A percentile compares a stretch with the other conserved stretches of the same genome.
phyloP scores from a whole-genome alignment of 2,113 vertebrate species.

The Phocoena phocoena region DNA sequence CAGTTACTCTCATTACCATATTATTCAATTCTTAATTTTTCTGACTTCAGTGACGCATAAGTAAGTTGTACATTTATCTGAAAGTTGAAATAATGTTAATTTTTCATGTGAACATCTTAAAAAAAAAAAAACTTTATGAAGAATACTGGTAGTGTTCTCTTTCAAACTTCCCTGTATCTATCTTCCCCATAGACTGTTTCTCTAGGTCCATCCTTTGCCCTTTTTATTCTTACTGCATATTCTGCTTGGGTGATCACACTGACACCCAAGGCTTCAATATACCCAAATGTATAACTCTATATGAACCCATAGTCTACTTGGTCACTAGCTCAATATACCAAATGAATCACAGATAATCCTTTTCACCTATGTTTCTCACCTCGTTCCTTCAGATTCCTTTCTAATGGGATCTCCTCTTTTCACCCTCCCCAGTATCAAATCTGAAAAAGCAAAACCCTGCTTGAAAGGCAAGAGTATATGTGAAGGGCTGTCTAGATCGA shows the following conservation, averaged over 20 bases:
- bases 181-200: background rate
- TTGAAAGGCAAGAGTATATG: background rate
- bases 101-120: background rate
- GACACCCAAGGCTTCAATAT: background rate
- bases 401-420: background rate
- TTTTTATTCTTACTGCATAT: background rate
- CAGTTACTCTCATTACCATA: background rate
- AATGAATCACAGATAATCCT: background rate
- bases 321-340: background rate
- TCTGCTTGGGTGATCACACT: background rate
- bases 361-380: background rate
- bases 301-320: background rate
- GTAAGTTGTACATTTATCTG: background rate
- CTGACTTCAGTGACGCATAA: background rate
- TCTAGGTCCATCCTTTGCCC: background rate
- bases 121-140: background rate
- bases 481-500: background rate
- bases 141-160: background rate
- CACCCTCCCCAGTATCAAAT: background rate
- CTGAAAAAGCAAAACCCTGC: background rate
- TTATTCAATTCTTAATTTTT: slow-evolving; percentile 23
- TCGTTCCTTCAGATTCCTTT: background rate
- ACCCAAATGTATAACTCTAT: background rate
- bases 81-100: background rate
- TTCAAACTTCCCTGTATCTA: background rate